phyloP scores from a whole-genome alignment of 2,797 vertebrate species.

The Semotilus atromaculatus region DNA sequence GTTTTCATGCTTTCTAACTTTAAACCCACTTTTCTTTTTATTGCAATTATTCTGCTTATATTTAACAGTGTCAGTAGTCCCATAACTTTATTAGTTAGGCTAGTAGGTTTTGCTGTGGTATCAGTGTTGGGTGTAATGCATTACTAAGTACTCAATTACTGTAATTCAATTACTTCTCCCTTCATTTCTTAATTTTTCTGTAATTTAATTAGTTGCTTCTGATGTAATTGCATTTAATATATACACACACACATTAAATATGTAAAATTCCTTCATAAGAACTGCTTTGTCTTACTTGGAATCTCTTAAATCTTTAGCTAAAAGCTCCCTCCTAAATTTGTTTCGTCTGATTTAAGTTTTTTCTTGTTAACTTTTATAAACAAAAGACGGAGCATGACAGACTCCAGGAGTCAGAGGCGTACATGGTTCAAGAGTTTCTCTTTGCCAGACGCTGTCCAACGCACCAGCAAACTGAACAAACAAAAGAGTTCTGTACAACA shows the following conservation, averaged over 20 bases:
- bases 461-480: constrained; percentile 46
- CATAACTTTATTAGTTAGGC: background rate
- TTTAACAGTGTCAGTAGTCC: background rate
- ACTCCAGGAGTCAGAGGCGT: constrained; percentile 48
- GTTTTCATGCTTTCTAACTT: background rate
- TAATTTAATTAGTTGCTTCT: background rate
- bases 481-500: constrained; percentile 23
- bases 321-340: constrained; percentile 17
- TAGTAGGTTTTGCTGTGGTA: background rate
- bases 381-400: constrained; percentile 57
- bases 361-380: constrained; percentile 56
- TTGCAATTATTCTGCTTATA: background rate
- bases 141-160: background rate
- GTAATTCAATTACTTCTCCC: background rate
- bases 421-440: background rate
- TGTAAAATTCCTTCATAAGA: background rate
- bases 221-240: background rate
- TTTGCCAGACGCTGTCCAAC: constrained; percentile 33
- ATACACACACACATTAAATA: no score
- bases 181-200: background rate
- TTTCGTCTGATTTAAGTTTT: constrained; percentile 47
- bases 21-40: background rate
- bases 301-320: constrained; percentile 40
- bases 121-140: background rate
- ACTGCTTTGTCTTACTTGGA: constrained; percentile 35